Percentiles rank a stretch among this genome's conserved stretches.
These are phyloP conservation scores for Scaeva pyrastri DNA, from an alignment of 2,888 invertebrate genomes.

Conservation along the genomic window DNA sequence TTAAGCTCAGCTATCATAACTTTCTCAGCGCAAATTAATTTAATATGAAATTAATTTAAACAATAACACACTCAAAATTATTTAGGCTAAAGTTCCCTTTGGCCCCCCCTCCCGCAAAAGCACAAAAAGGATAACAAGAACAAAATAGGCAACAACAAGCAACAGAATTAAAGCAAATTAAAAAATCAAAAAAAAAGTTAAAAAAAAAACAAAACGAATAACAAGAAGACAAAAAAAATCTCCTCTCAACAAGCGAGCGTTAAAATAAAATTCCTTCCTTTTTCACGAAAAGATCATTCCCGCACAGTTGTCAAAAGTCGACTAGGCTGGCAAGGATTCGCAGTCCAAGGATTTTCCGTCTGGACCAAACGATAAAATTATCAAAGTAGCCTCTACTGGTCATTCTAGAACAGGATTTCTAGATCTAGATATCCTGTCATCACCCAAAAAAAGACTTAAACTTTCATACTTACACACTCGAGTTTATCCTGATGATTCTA, in stretches of 20 bases:
- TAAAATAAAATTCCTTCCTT: conserved; percentile 47
- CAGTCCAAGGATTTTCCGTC: conserved; percentile 55
- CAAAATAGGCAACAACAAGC: conserved; percentile 33
- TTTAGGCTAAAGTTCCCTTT: conserved; percentile 17
- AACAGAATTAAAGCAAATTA: conserved; percentile 9
- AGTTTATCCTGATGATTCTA: background rate
- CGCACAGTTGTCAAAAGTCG: conserved; percentile 75
- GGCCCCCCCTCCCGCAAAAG: conserved; percentile 36
- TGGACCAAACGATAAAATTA: conserved; percentile 10
- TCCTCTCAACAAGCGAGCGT: conserved; percentile 64
- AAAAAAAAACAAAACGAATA: conserved; percentile 24
- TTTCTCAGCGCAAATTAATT: conserved; percentile 41
- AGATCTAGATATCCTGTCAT: conserved; percentile 61
- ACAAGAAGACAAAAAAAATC: conserved; percentile 54
- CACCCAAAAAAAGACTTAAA: conserved; percentile 35
- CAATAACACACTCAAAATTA: conserved; percentile 36
- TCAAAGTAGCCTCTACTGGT: conserved; percentile 25
- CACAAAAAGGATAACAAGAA: conserved; percentile 45
- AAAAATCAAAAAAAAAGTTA: background rate
- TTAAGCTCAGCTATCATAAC: conserved; percentile 75
- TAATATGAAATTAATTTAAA: conserved; percentile 23
- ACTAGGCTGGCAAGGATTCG: conserved; percentile 59
- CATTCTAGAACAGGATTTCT: conserved; percentile 65
- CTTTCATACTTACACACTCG: conserved; percentile 28
- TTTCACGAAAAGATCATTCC: conserved; percentile 67